Base-by-base conservation (phyloP, 2,113 vertebrate genomes). In the Nycticorax nycticorax region DNA sequence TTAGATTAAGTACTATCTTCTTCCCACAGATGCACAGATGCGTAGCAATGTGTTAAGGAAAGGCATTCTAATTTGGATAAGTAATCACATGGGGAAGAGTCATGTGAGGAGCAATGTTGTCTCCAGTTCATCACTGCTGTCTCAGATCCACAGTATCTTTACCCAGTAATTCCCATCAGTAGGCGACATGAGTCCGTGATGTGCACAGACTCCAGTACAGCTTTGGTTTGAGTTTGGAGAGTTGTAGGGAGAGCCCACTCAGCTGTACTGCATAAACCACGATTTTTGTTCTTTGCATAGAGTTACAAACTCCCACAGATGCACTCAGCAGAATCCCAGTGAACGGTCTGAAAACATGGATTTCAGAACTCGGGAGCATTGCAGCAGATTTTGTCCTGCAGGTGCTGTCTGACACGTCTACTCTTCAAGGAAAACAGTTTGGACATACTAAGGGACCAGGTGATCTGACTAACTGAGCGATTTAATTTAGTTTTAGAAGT, bases 11-110 rank as follows among this genome's bases (percentile, higher is more conserved):
- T 73, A 74, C 69, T 93, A 4, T 68, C 60, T 81, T 93, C 74
- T 89, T 92, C 84, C 89, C 78, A 95, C 93, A 89, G 66, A 88
- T 10, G 71, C 73, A 56, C 56, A 89, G 86, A 91, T 93, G 76
- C 92, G 78, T 39, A 78, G 87, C 84, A 83, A 53, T 24, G 72
- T 89, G 92, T 89, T 95, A 72, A 84, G 92, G 91, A 78, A 75
- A 92, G 15, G 53, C 83, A 85, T 95, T 83, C 85, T 88, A 67
- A 96, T 94, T 88, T 95, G 91, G 88, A 14, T 89, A 92, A 95
- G 76, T 60, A 78, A 90, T 91, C 92, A 94, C 91, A 86, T 4
- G 33, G 81, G 41, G 47, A 87, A 85, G 77, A 91, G 69, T 88
- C 90, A 81, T 53, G 33, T 16, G 26, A 89, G 83, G 76, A 92